Base-by-base conservation (phyloP, 64 coral and sea anemone species). In the Catalaphyllia jardinei region DNA sequence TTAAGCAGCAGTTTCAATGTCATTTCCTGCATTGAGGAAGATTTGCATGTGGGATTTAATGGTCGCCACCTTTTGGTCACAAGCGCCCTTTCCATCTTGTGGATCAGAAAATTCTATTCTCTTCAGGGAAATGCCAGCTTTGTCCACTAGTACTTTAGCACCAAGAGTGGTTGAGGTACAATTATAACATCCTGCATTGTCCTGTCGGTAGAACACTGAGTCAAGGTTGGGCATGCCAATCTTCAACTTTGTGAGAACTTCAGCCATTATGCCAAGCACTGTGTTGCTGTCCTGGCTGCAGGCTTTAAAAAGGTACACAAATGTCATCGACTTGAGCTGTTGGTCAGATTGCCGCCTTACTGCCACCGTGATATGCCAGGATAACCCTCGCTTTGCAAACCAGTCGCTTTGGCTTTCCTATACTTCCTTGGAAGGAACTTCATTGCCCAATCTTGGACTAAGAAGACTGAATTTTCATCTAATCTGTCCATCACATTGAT, bases 31-130 rank as follows among this genome's bases (percentile, higher is more conserved):
- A 74, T 87, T 87, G 29, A 87, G 25, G 73, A 57, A 54, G 54
- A 60, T 73, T 74, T 69, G 51, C 67, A 87, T 87, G 38, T 87
- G 86, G 86, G 67, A 73, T 75, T 87, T 87, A 73, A 87, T 87
- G 28, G 65, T 87, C 46, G 86, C 86, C 27, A 71, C 86, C 18
- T 87, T 75, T 73, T 71, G 86, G 71, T 87, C 86, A 71, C 86
- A 87, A 18, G 86, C 71, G 35, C 86, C 86, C 71, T 87, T 87
- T 25, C 86, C 86, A 49, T 71, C 86, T 59, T 87, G 86, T 30
- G 86, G 86, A 75, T 87, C 86, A 15, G 86, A 87, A 49, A 74
- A 87, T 60, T 87, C 86, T 52, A 87, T 25, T 71, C 82, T 86
- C 71, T 74, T 60, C 27, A 87, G 17, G 25, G 22, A 16, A 29